Conservation (phyloP, 2,888 invertebrate genomes). For the Spicauda simplicius region DNA sequence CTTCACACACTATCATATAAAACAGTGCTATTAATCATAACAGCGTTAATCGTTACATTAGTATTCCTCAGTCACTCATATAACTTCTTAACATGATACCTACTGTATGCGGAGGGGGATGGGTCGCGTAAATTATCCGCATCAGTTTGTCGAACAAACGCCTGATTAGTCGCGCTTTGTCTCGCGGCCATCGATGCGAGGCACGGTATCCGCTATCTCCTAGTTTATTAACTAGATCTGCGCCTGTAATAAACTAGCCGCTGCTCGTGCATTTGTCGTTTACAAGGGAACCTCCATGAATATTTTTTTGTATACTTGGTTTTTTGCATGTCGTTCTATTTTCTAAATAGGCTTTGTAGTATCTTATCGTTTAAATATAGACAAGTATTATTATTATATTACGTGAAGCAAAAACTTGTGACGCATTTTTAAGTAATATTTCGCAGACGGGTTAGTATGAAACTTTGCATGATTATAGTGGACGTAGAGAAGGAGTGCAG, state of each 20-base stretch:
- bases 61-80: neutral
- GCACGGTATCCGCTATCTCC: conserved; percentile 40
- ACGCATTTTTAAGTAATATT: too few species aligned
- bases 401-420: too few species aligned
- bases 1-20: too few species aligned
- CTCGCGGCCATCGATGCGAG: conserved; percentile 45
- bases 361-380: too few species aligned
- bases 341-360: too few species aligned
- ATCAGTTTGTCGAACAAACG: conserved; percentile 75
- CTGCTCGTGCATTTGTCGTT: neutral
- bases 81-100: neutral
- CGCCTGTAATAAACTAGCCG: neutral
- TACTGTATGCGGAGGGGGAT: conserved; percentile 44
- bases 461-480: too few species aligned
- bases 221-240: conserved; percentile 5
- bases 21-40: too few species aligned
- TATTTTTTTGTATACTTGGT: too few species aligned
- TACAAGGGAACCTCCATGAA: neutral
- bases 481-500: too few species aligned
- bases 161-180: conserved; percentile 79
- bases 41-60: neutral
- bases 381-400: too few species aligned
- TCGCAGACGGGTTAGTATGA: too few species aligned
- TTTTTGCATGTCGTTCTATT: too few species aligned
- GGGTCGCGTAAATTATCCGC: conserved; percentile 72